phyloP scores from a whole-genome alignment of 1,140 invertebrate species.

The Drosophila guanche region DNA sequence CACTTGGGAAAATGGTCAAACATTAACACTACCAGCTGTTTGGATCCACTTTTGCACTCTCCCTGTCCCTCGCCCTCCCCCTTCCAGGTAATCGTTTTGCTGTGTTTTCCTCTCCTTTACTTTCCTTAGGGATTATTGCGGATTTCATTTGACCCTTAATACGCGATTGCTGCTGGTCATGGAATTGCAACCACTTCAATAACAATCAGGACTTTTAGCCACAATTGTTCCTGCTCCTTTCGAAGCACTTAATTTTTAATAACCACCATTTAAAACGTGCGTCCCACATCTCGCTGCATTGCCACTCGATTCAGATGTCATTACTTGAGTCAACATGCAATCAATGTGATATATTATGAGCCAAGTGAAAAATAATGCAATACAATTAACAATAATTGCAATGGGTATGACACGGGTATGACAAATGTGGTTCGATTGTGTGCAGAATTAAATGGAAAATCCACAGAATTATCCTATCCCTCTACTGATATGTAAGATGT shows the following conservation, averaged over 20 bases:
- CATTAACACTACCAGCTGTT: slow-evolving; percentile 63
- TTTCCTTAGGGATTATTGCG: slow-evolving; percentile 38
- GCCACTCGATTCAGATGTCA: slow-evolving; percentile 47
- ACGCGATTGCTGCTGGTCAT: slow-evolving; percentile 5
- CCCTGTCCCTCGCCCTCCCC: too few species aligned
- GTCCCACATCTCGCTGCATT: slow-evolving; percentile 18
- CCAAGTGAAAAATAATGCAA: slow-evolving; percentile 27
- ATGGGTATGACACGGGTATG: too few species aligned
- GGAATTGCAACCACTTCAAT: slow-evolving; percentile 37
- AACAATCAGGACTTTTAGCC: slow-evolving; percentile 33
- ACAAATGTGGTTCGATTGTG: neutral
- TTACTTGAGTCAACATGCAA: slow-evolving; percentile 61
- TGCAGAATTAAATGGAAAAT: too few species aligned
- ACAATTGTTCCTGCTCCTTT: slow-evolving; percentile 1
- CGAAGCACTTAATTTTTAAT: slow-evolving; percentile 71
- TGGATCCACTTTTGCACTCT: neutral
- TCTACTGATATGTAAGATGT: too few species aligned
- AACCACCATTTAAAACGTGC: slow-evolving; percentile 65
- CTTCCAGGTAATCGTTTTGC: slow-evolving; percentile 45
- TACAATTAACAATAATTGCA: slow-evolving; percentile 28
- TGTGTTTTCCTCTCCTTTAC: slow-evolving; percentile 3
- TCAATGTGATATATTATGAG: slow-evolving; percentile 46
- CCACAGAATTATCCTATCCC: too few species aligned
- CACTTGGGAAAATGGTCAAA: slow-evolving; percentile 55
- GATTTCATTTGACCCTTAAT: slow-evolving; percentile 43